Conservation (phyloP, 2,113 vertebrate species). For the Tenebrosternarchus preto region DNA sequence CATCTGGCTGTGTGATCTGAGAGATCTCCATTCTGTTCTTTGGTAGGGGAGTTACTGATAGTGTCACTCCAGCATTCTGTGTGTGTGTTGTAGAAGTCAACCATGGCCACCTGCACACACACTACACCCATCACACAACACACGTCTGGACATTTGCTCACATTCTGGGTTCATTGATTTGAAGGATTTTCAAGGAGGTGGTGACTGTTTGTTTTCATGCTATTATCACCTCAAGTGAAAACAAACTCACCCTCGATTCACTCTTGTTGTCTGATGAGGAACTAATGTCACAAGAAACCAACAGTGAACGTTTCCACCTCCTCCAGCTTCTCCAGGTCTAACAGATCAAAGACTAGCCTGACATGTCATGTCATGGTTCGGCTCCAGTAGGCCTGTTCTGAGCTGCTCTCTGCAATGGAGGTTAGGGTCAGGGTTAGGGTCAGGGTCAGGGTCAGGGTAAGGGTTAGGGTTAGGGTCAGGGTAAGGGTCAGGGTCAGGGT, state of each 20-base stretch:
- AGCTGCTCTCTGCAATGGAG: no score
- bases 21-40: slow-evolving; percentile 19
- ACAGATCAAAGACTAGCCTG: no score
- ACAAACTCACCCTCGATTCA: neutral
- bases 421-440: no score
- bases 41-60: slow-evolving; percentile 51
- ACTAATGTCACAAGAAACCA: neutral
- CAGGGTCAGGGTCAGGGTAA: no score
- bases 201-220: neutral
- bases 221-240: neutral
- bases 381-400: no score
- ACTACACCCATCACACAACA: neutral
- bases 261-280: neutral
- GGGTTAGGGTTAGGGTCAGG: no score
- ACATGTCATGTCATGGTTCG: no score
- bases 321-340: no score
- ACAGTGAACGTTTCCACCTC: no score
- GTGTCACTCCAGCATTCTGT: slow-evolving; percentile 35
- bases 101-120: slow-evolving; percentile 27
- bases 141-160: slow-evolving; percentile 32
- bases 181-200: no score
- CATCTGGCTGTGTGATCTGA: neutral
- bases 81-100: slow-evolving; percentile 41
- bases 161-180: neutral
- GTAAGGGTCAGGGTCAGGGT: no score